phyloP scores from a whole-genome alignment of 2,797 vertebrate species.

The Odontamblyopus lacepedii region DNA sequence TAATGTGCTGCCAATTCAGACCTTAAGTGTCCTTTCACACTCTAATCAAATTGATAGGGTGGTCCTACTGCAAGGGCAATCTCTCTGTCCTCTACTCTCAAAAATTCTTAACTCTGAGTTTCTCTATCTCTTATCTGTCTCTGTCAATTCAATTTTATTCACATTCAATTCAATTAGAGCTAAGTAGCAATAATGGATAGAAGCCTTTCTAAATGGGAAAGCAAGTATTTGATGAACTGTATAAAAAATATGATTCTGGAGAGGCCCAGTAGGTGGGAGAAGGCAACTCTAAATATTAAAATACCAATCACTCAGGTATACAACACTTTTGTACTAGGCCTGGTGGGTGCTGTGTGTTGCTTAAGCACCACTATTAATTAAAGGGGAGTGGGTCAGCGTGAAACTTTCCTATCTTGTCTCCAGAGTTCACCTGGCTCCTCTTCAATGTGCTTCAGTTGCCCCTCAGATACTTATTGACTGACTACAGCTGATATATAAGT shows the following conservation, averaged over 20 bases:
- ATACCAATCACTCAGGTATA: not conserved
- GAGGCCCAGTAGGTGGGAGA: not conserved
- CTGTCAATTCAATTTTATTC: conserved; percentile 34
- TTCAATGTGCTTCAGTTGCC: too few species aligned
- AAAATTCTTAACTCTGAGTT: conserved; percentile 45
- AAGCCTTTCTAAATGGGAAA: conserved; percentile 25
- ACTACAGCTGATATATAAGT: too few species aligned
- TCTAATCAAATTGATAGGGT: conserved; percentile 79
- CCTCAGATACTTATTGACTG: too few species aligned
- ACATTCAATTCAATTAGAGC: conserved; percentile 40
- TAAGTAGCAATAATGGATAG: conserved; percentile 30
- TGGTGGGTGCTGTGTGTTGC: too few species aligned
- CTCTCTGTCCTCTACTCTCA: conserved; percentile 53
- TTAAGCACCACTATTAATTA: too few species aligned
- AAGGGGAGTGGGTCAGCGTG: too few species aligned
- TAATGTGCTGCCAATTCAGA: conserved; percentile 72
- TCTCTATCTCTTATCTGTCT: conserved; percentile 30
- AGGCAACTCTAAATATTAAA: not conserved
- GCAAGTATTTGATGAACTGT: conserved; percentile 18
- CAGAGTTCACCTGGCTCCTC: too few species aligned
- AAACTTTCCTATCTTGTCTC: too few species aligned
- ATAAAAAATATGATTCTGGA: not conserved
- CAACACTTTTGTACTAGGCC: too few species aligned
- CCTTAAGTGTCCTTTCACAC: conserved; percentile 79
- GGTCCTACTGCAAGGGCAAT: conserved; percentile 69